Percentiles rank a stretch among this genome's conserved stretches.
Conservation (phyloP, 2,888 invertebrate species). For the Idaea straminata region DNA sequence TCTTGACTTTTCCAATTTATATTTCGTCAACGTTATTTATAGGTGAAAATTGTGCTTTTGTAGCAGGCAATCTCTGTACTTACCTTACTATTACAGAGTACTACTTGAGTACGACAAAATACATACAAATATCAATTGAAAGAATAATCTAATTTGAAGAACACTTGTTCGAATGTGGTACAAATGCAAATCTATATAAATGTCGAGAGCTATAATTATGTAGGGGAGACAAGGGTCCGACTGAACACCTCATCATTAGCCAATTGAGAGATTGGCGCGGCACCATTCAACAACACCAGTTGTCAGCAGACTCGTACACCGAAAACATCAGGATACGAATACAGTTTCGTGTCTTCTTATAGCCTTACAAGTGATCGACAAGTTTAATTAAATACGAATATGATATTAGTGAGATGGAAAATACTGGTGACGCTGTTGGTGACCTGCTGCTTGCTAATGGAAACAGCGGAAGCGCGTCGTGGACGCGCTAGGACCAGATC, state of each 20-base stretch:
- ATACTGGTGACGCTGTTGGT: conserved; percentile 42
- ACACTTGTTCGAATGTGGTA: not conserved
- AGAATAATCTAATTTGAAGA: not conserved
- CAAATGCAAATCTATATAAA: conserved; percentile 34
- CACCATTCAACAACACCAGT: conserved; percentile 47
- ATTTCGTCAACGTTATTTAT: not conserved
- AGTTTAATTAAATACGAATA: not conserved
- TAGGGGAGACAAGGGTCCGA: conserved; percentile 69
- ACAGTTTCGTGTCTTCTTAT: conserved; percentile 39
- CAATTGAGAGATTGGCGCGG: conserved; percentile 69
- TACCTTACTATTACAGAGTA: too few species aligned
- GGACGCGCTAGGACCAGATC: conserved; percentile 86
- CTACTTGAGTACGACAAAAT: too few species aligned
- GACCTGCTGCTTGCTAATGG: conserved; percentile 43
- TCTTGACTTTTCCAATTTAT: not conserved
- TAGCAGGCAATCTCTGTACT: too few species aligned
- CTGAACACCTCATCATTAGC: conserved; percentile 66
- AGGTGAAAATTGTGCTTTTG: too few species aligned
- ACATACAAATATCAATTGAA: not conserved
- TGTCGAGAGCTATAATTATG: conserved; percentile 54
- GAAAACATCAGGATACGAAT: conserved; percentile 34
- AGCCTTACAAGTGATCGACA: conserved; percentile 15
- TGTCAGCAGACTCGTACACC: conserved; percentile 45
- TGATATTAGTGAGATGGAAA: conserved; percentile 9
- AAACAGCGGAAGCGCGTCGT: conserved; percentile 78